phyloP scores from a whole-genome alignment of 2,888 invertebrate species.

The Drosophila siamana region DNA sequence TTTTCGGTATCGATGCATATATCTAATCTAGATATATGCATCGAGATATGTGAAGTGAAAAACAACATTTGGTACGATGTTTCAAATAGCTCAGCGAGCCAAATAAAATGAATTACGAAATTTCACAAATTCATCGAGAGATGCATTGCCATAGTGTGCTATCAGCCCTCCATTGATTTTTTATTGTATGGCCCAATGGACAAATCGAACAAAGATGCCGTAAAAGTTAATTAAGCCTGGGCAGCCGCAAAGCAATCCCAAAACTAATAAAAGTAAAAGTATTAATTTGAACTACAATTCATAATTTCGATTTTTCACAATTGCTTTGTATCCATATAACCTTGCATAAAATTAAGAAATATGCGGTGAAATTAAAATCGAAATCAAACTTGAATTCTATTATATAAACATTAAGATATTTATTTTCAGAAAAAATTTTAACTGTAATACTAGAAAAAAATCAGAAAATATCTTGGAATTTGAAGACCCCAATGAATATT shows the following conservation, averaged over 20 bases:
- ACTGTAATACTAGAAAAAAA: too few species aligned
- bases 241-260: conserved; percentile 46
- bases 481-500: too few species aligned
- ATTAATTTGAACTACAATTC: conserved; percentile 8
- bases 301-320: neutral
- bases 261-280: conserved; percentile 57
- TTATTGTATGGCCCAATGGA: conserved; percentile 36
- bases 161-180: too few species aligned
- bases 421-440: too few species aligned
- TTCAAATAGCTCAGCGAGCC: too few species aligned
- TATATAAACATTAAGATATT: neutral
- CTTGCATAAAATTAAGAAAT: neutral
- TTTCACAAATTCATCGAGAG: neutral
- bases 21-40: neutral
- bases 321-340: neutral
- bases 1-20: neutral
- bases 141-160: too few species aligned
- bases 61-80: too few species aligned
- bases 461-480: too few species aligned
- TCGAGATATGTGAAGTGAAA: neutral
- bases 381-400: neutral
- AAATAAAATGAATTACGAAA: too few species aligned
- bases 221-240: conserved; percentile 62
- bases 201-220: conserved; percentile 22
- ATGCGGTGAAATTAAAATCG: neutral